These are phyloP conservation scores for Macrobrachium nipponense DNA, from an alignment of 1,140 invertebrate species.

Conservation along the genomic window DNA sequence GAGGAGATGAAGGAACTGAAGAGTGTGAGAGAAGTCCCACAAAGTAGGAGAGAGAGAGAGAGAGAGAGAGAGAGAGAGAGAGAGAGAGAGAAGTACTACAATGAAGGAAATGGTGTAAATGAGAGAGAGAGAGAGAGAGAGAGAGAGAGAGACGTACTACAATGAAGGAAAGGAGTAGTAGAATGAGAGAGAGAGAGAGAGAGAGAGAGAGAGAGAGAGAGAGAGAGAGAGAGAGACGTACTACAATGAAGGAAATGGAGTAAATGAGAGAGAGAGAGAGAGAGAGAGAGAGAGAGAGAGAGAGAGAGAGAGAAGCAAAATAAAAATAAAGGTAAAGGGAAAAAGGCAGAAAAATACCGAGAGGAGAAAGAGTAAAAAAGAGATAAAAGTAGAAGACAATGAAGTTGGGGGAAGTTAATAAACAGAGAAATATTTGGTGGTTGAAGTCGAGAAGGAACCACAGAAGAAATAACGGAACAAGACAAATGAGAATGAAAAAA, in stretches of 20 bases:
- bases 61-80: not conserved
- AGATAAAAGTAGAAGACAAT: not conserved
- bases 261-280: no score
- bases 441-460: not conserved
- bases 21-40: no score
- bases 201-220: no score
- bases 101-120: not conserved
- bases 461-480: not conserved
- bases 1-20: not conserved
- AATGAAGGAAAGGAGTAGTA: not conserved
- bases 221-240: constrained; percentile 18
- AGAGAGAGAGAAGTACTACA: not conserved
- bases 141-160: not conserved
- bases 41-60: not conserved
- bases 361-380: not conserved
- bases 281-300: no score
- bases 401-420: not conserved
- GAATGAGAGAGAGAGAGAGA: not conserved
- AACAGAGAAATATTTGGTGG: not conserved
- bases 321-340: no score
- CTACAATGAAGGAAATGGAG: no score
- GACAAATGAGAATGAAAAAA: not conserved
- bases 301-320: not conserved
- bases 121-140: not conserved
- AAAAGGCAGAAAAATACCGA: not conserved